Evolutionary conservation across 2,113 vertebrate species (phyloP).

Genomic region (Sapayoa aenigma): DNA sequence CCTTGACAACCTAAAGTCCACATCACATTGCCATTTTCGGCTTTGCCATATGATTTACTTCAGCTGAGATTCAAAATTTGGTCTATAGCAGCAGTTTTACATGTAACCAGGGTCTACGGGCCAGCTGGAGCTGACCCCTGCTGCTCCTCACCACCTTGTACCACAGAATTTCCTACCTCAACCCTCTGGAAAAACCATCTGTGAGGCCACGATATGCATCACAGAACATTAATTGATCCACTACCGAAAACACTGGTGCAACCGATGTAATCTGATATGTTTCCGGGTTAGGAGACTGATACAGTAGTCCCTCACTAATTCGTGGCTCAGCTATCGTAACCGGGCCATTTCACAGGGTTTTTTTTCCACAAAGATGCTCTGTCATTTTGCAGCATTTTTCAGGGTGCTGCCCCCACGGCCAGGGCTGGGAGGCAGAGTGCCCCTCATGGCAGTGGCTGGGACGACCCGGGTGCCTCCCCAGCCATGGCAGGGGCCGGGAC

Average conservation of each 20-base stretch:
- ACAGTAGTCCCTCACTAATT: no score
- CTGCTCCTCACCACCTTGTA: not conserved
- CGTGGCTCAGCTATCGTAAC: no score
- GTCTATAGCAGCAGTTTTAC: not conserved
- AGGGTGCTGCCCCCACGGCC: no score
- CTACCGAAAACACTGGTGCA: not conserved
- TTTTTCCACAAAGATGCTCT: no score
- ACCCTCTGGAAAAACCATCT: not conserved
- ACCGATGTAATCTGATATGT: not conserved
- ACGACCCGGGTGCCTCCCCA: no score
- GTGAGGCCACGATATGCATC: not conserved
- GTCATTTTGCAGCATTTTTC: no score
- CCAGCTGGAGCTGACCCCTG: fast-evolving
- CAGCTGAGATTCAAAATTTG: not conserved
- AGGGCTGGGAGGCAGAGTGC: no score
- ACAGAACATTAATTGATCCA: not conserved
- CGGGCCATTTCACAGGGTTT: no score
- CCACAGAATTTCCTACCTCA: no score
- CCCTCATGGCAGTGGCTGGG: no score
- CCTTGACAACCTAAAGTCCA: not conserved
- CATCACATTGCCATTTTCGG: not conserved
- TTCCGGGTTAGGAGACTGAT: not conserved
- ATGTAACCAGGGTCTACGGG: not conserved
- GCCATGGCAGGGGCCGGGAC: no score
- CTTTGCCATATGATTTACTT: not conserved